Base-by-base conservation (phyloP, 2,113 vertebrate species). In the Saccopteryx leptura region DNA sequence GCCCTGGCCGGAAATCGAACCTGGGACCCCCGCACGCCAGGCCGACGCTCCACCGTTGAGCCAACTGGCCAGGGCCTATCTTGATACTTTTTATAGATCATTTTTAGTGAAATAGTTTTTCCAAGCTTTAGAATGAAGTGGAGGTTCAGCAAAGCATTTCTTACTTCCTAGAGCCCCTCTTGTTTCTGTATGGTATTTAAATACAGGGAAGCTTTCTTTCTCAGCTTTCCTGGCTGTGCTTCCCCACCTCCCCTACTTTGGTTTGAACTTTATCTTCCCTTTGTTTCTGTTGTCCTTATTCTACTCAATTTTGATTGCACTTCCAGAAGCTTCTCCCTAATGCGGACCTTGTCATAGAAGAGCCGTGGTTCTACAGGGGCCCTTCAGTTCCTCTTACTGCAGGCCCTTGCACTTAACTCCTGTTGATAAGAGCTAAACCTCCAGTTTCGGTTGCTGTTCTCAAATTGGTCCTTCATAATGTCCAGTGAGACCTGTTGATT, bases 21-120 rank as follows among this genome's bases (percentile, higher is more conserved):
- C 39, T 3, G 3, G 39, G 39, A 39, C 39, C 3, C 3, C 39
- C 3, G 3, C 39, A 39, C 3, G 39, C 39, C 39, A 39, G 39
- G 39, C 39, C 39, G 3, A 2, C 3, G 39, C 39, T 39, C 39
- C 3, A 39, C 39, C 39, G 3, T 3, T 39, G 39, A 39, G 39
- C 39, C 3, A 39, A 39, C 3, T 3, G 39, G 39, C 39, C 39
- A 39, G 39, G 3, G 39, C 39, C 39, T 39, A n/a, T 39, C 33
- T 87, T 58, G 26, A 83, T 92, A 75, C 17, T 90, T 92, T 84
- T 82, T 96, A 23, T 31, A 61, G 52, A 9, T 72, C 31, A 39
- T 80, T 78, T 93, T 85, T 78, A 86, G 68, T 88, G 72, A 95
- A 94, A 78, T 52, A 46, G 39, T 79, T 85, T 94, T 93, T 91